These are phyloP conservation scores for Leptocoma aspasia DNA, from an alignment of 2,113 vertebrate species.

Conservation along the genomic window DNA sequence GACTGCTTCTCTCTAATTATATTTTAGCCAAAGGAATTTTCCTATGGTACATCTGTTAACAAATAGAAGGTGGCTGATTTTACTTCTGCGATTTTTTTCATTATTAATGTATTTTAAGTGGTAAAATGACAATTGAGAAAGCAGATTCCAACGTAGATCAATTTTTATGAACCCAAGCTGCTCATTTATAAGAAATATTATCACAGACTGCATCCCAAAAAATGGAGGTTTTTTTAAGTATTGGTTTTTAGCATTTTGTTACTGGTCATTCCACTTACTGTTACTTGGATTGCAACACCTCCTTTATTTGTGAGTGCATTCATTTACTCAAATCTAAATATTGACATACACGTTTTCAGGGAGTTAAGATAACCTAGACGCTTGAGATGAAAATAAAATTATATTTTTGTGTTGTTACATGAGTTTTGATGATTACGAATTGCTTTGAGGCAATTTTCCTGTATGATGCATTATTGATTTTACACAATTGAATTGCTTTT, in stretches of 20 bases:
- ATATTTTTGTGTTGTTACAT: not conserved
- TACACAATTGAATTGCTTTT: not conserved
- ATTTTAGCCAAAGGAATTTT: not conserved
- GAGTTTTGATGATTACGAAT: not conserved
- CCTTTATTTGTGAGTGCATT: not conserved
- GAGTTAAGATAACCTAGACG: not conserved
- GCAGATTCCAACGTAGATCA: not conserved
- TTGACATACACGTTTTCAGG: not conserved
- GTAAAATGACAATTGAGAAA: not conserved
- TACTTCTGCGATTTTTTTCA: accelerated
- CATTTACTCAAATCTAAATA: not conserved
- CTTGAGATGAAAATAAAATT: not conserved
- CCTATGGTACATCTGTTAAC: not conserved
- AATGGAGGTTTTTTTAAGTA: not conserved
- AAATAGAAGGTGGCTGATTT: not conserved
- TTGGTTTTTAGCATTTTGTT: not conserved
- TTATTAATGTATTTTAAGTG: not conserved
- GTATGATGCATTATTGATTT: not conserved
- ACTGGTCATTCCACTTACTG: not conserved
- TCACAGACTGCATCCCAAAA: not conserved
- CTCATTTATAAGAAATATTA: not conserved
- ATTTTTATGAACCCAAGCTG: not conserved
- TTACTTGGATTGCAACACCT: not conserved
- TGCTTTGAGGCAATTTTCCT: not conserved
- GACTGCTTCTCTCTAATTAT: not conserved